A percentile compares a stretch with the other conserved stretches of the same genome.
phyloP scores from a whole-genome alignment of 2,888 invertebrate genomes.

The Rambutsinella grinnellia region DNA sequence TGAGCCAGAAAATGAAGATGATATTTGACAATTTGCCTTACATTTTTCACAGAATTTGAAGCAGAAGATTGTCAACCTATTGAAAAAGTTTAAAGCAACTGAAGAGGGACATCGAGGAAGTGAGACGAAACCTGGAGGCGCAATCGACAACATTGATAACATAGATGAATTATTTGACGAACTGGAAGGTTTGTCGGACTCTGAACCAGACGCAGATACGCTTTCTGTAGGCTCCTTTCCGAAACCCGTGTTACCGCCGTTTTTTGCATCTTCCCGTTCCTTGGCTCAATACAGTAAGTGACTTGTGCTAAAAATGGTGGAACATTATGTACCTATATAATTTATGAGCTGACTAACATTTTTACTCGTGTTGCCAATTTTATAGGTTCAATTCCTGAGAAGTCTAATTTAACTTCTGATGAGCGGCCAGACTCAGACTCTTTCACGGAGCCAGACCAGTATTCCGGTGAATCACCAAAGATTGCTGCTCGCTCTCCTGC shows the following conservation, averaged over 20 bases:
- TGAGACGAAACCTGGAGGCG: slow-evolving; percentile 63
- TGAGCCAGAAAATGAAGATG: neutral
- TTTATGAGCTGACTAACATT: neutral
- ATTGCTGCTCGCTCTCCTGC: slow-evolving; percentile 60
- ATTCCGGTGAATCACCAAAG: slow-evolving; percentile 64
- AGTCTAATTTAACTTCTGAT: slow-evolving; percentile 63
- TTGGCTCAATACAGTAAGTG: slow-evolving; percentile 72
- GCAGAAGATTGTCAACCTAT: slow-evolving; percentile 94
- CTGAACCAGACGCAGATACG: slow-evolving; percentile 94
- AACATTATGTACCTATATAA: neutral
- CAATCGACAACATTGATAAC: slow-evolving; percentile 73
- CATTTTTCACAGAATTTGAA: slow-evolving; percentile 87
- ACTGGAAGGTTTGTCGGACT: slow-evolving; percentile 92
- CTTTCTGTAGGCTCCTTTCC: slow-evolving; percentile 97
- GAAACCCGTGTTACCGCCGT: slow-evolving; percentile 94
- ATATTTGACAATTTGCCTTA: slow-evolving; percentile 28
- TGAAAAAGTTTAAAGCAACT: slow-evolving; percentile 93
- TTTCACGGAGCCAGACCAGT: slow-evolving; percentile 65
- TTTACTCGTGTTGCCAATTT: too few relatives aligned
- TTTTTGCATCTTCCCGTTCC: slow-evolving; percentile 92
- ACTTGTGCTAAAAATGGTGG: neutral
- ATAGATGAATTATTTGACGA: slow-evolving; percentile 97
- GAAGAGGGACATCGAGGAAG: slow-evolving; percentile 78
- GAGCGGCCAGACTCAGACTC: slow-evolving; percentile 65
- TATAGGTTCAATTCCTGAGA: slow-evolving; percentile 60